These are phyloP conservation scores for Blomia tropicalis DNA, from an alignment of 2,888 invertebrate genomes.

Conservation along the genomic window DNA sequence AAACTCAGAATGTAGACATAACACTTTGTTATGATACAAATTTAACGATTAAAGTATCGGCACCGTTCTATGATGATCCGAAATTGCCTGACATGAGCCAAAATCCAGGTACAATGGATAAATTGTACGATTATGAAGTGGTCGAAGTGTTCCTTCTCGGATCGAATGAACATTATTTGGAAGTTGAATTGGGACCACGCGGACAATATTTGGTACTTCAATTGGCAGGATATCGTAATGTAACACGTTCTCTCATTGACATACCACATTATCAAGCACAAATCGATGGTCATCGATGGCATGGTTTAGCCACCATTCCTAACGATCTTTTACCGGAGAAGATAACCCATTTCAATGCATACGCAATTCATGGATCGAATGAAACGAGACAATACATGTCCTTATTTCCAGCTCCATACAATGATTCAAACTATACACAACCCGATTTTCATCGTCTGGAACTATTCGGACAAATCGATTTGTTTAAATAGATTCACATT, in stretches of 20 bases:
- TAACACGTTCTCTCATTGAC: slow-evolving; percentile 33
- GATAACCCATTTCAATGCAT: slow-evolving; percentile 41
- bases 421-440: slow-evolving; percentile 31
- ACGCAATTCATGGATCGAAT: slow-evolving; percentile 40
- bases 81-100: slow-evolving; percentile 33
- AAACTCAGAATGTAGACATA: not conserved
- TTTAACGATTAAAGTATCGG: slow-evolving; percentile 30
- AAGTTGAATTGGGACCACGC: slow-evolving; percentile 41
- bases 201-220: slow-evolving; percentile 33
- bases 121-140: slow-evolving; percentile 40
- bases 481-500: too few relatives aligned
- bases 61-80: slow-evolving; percentile 38
- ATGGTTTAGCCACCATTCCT: slow-evolving; percentile 38
- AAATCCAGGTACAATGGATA: slow-evolving; percentile 35
- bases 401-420: slow-evolving; percentile 38
- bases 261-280: slow-evolving; percentile 32
- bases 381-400: slow-evolving; percentile 38
- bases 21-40: slow-evolving; percentile 8
- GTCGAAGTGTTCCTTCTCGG: slow-evolving; percentile 42
- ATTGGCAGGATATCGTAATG: slow-evolving; percentile 21
- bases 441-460: slow-evolving; percentile 41
- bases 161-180: slow-evolving; percentile 39
- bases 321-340: slow-evolving; percentile 38
- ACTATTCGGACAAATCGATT: slow-evolving; percentile 35
- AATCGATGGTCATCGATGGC: slow-evolving; percentile 34